Evolutionary conservation across 2,113 vertebrate species (phyloP).

Genomic region (Zosterops hypoxanthus): DNA sequence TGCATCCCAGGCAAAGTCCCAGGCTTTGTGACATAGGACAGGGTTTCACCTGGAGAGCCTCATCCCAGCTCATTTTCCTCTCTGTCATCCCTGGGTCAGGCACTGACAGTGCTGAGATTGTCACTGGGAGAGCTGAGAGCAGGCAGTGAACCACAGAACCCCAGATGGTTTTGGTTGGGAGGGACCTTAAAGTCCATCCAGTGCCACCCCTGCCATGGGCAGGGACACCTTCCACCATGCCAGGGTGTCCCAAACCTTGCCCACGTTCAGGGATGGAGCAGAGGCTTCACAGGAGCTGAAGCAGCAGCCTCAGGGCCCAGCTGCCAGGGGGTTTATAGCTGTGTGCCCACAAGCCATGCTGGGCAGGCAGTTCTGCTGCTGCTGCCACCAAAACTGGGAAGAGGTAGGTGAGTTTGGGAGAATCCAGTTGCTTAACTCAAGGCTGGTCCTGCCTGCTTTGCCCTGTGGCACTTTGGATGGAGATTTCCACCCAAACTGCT

Average conservation of each 20-base stretch:
- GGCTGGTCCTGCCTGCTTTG: neutral
- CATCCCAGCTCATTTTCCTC: neutral
- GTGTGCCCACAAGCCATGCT: neutral
- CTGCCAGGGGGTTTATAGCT: neutral
- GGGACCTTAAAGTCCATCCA: neutral
- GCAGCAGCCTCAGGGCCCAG: neutral
- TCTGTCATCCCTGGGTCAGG: neutral
- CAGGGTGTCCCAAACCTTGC: neutral
- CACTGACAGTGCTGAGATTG: rapidly evolving
- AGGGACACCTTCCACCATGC: neutral
- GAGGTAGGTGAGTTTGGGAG: rapidly evolving
- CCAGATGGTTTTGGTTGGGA: neutral
- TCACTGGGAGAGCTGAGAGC: neutral
- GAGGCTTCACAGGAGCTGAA: neutral
- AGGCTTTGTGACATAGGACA: neutral
- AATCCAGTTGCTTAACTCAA: neutral
- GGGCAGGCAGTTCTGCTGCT: neutral
- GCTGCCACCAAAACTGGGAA: neutral
- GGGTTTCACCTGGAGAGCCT: neutral
- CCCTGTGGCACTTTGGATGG: neutral
- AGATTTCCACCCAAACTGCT: neutral
- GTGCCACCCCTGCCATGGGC: neutral
- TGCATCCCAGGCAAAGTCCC: neutral
- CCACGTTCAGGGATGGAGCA: neutral
- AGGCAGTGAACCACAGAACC: neutral